phyloP scores from a whole-genome alignment of 2,113 vertebrate species.

The Phrynosoma platyrhinos region DNA sequence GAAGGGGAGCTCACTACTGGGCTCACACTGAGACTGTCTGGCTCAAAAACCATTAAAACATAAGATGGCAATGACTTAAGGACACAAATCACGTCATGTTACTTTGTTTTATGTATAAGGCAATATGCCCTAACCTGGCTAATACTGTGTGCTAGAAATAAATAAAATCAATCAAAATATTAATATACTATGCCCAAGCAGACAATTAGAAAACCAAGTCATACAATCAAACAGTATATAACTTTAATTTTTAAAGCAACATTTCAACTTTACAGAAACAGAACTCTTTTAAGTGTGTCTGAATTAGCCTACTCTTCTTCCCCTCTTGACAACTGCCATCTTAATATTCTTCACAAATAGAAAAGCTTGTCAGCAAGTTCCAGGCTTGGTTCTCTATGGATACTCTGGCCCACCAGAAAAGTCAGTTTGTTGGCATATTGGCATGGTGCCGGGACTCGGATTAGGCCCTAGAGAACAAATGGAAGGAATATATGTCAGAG shows the following conservation, averaged over 20 bases:
- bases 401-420: conserved; percentile 50
- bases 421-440: conserved; percentile 63
- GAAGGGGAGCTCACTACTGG: no score
- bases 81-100: no score
- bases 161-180: not conserved
- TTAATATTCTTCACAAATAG: conserved; percentile 58
- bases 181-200: not conserved
- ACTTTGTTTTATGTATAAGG: no score
- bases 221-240: not conserved
- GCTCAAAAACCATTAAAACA: no score
- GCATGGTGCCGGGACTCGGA: conserved; percentile 58
- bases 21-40: no score
- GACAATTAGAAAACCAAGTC: not conserved
- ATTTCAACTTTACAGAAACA: not conserved
- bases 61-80: no score
- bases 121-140: no score
- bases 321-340: not conserved
- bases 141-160: not conserved
- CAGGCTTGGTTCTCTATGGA: conserved; percentile 58
- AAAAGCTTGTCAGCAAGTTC: conserved; percentile 60
- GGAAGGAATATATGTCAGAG: not conserved
- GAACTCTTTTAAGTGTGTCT: no score
- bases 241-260: conserved; percentile 14
- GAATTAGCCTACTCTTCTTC: no score
- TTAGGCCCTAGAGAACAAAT: conserved; percentile 35